Conservation (phyloP, 2,888 invertebrate species). For the Furcula furcula region DNA sequence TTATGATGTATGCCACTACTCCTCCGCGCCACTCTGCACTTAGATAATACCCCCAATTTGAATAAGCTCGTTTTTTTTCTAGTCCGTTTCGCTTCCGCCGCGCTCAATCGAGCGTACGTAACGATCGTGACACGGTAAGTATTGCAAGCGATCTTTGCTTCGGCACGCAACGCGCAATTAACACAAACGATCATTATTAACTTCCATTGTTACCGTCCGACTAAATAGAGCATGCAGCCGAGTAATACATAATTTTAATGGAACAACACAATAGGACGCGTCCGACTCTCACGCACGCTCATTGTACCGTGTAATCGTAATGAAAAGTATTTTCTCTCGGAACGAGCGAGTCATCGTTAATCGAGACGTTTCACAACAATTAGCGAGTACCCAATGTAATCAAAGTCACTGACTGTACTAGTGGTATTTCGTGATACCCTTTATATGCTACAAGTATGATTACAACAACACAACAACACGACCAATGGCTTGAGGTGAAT, state of each 20-base stretch:
- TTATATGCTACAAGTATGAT: constrained; percentile 18
- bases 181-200: constrained; percentile 69
- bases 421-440: constrained; percentile 17
- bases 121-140: constrained; percentile 55
- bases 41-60: constrained; percentile 46
- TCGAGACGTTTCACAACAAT: constrained; percentile 59
- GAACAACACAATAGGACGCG: constrained; percentile 57
- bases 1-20: constrained; percentile 49
- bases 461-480: constrained; percentile 16
- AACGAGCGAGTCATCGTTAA: constrained; percentile 52
- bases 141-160: constrained; percentile 51
- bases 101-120: constrained; percentile 50
- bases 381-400: constrained; percentile 28
- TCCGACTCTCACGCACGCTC: constrained; percentile 66
- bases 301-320: constrained; percentile 69
- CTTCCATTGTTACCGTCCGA: constrained; percentile 70
- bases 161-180: constrained; percentile 65
- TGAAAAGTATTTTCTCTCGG: constrained; percentile 67
- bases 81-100: constrained; percentile 50
- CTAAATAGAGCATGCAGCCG: constrained; percentile 71
- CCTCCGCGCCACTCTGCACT: constrained; percentile 20
- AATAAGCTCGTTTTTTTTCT: constrained; percentile 34
- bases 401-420: constrained; percentile 18
- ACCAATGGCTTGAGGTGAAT: constrained; percentile 8
- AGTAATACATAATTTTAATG: constrained; percentile 69